A percentile compares a stretch with the other conserved stretches of the same genome.
Evolutionary conservation across 2,113 vertebrate genomes (phyloP).

Genomic region (Falco punctatus): DNA sequence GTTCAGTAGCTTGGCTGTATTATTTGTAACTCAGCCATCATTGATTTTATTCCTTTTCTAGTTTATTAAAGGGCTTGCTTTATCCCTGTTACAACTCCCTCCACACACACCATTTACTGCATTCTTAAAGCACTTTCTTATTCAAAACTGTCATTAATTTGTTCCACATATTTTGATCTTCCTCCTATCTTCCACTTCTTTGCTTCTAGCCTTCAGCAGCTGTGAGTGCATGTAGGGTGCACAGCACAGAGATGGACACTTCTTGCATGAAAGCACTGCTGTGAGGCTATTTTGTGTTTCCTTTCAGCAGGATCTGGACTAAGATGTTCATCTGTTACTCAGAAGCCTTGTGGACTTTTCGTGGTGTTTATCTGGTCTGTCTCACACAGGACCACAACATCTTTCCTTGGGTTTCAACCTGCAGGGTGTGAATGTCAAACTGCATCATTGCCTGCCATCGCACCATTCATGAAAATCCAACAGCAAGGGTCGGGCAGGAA

Average conservation of each 20-base stretch:
- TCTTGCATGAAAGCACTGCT: not conserved
- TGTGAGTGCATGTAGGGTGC: not conserved
- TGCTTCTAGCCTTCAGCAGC: not conserved
- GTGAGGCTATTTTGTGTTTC: not conserved
- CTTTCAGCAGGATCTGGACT: not conserved
- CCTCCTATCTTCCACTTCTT: not conserved
- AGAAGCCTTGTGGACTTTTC: not conserved
- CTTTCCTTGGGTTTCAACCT: not conserved
- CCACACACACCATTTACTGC: not conserved
- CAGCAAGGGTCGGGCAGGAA: fast-evolving
- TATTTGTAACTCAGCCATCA: conserved; percentile 30
- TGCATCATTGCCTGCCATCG: not conserved
- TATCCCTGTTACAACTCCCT: not conserved
- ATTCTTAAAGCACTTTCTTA: not conserved
- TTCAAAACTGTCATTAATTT: conserved; percentile 12
- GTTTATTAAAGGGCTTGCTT: conserved; percentile 12
- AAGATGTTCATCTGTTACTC: not conserved
- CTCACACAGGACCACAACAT: not conserved
- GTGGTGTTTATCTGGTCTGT: not conserved
- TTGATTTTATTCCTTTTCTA: conserved; percentile 40
- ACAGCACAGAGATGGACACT: not conserved
- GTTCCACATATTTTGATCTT: not conserved
- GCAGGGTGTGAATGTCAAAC: not conserved
- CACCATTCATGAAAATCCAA: fast-evolving
- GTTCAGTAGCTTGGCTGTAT: not conserved